These are phyloP conservation scores for Caloenas nicobarica DNA, from an alignment of 2,113 vertebrate genomes.

Conservation along the genomic window DNA sequence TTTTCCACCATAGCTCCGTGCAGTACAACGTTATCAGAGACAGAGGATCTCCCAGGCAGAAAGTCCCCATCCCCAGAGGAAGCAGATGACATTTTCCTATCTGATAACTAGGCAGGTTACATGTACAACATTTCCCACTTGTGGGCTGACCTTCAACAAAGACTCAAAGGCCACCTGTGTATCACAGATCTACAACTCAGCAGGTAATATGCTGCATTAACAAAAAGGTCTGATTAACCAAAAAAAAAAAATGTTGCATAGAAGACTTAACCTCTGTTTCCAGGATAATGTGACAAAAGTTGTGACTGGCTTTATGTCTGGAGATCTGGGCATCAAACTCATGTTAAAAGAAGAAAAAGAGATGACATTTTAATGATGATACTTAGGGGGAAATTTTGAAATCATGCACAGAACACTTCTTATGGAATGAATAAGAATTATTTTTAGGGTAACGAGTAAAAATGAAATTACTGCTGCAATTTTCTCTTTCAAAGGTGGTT, in stretches of 20 bases:
- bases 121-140: not conserved
- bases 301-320: not conserved
- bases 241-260: fast-evolving
- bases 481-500: not conserved
- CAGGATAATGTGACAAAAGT: not conserved
- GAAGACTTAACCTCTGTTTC: not conserved
- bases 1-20: not conserved
- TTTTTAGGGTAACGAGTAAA: not conserved
- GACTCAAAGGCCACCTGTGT: fast-evolving
- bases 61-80: not conserved
- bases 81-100: not conserved
- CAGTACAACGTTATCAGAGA: not conserved
- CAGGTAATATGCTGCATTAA: not conserved
- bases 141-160: not conserved
- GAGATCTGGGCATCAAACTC: not conserved
- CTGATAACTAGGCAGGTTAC: not conserved
- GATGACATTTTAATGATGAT: not conserved
- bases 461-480: not conserved
- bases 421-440: not conserved
- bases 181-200: not conserved
- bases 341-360: not conserved
- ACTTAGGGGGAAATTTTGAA: not conserved
- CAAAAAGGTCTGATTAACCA: not conserved
- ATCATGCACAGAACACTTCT: not conserved
- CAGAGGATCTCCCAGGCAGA: not conserved